Evolutionary conservation across 2,113 vertebrate species (phyloP), one percentile per base, ranked within the genome.

Genomic region (Gymnorhina tibicen): DNA sequence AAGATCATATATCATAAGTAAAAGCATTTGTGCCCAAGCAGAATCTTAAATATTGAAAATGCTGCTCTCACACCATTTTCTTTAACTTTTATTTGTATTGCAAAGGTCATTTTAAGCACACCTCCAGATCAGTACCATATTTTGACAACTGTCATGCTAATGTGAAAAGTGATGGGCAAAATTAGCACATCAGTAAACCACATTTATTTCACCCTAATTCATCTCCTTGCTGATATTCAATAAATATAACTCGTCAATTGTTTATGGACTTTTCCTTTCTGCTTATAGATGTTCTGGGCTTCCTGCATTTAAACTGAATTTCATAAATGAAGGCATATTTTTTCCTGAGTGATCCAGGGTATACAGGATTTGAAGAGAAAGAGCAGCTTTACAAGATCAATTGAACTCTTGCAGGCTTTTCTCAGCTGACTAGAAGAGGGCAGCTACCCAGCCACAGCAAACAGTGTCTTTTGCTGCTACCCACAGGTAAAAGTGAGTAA

Each of bases 401-500:
- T 46, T 90, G 79, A 91, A 89, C 33, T 82, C 64, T 42, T 8
- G 2, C 26, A 16, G 32, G 33, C 80, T 90, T 95, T 86, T 88
- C 67, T 56, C 58, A 80, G 76, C 69, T 60, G 49, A 53, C 85
- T 35, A 42, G 53, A 59, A 59, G 50, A 84, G 39, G 35, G 30
- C 46, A 86, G 83, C 53, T 52, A 74, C n/a, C 37, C 72, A 84
- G 69, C 18, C 86, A 91, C 56, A 44, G 66, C 79, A 94, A 93
- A 97, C 28, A 41, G 74, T 69, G 91, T 92, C 86, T 91, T 95
- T 62, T 94, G 93, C 95, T 96, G 93, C 94, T 97, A 95, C 91
- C 97, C 93, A 96, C 94, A 97, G 96, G 94, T 94, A 87, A 91
- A 86, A 93, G 50, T 55, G 78, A 95, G 94, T 94, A 93, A 90